Evolutionary conservation across 2,797 vertebrate genomes (phyloP).

Genomic region (Falco berigora): DNA sequence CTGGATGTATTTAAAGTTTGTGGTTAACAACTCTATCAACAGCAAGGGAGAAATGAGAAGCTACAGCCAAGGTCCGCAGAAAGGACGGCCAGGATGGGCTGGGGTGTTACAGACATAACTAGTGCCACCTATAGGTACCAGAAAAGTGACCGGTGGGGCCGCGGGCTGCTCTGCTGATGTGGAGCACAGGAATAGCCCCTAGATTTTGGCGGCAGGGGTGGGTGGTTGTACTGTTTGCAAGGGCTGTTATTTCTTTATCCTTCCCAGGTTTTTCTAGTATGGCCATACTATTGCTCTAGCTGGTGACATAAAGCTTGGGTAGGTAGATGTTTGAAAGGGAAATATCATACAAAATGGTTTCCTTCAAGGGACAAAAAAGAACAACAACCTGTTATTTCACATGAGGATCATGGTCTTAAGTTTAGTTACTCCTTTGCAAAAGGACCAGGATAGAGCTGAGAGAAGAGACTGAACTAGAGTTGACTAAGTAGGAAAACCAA

Average conservation of each 20-base stretch:
- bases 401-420: not conserved
- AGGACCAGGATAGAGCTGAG: not conserved
- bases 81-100: fast-evolving
- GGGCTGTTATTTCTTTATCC: not conserved
- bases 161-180: not conserved
- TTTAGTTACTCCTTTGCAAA: not conserved
- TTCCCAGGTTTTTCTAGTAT: not conserved
- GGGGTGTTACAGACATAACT: not conserved
- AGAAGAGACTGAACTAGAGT: not conserved
- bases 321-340: not conserved
- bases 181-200: fast-evolving
- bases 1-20: not conserved
- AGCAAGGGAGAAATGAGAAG: not conserved
- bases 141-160: not conserved
- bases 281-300: not conserved
- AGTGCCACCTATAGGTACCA: slow-evolving; percentile 9
- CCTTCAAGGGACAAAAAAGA: not conserved
- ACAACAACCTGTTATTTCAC: not conserved
- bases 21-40: not conserved
- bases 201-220: not conserved
- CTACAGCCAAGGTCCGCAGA: not conserved
- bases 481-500: not conserved
- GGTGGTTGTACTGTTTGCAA: not conserved
- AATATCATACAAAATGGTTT: not conserved
- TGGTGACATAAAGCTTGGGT: not conserved